Evolutionary conservation across 2,888 invertebrate species (phyloP).

Genomic region (Ophion ellenae): DNA sequence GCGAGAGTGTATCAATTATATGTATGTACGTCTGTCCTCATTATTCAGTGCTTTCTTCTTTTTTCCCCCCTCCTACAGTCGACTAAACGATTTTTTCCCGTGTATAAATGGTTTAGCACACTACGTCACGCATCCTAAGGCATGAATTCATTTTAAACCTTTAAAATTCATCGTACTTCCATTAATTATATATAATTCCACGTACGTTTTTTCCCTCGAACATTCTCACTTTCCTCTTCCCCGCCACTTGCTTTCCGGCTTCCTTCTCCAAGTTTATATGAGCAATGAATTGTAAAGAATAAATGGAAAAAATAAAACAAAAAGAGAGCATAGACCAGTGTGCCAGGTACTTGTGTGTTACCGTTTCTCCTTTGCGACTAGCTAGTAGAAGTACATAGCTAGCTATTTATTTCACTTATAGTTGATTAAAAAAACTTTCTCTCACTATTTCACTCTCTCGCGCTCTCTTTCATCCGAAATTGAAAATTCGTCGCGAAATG

Average conservation of each 20-base stretch:
- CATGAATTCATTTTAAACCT: constrained; percentile 70
- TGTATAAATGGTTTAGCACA: constrained; percentile 76
- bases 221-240: constrained; percentile 20
- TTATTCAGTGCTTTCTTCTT: constrained; percentile 39
- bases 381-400: constrained; percentile 72
- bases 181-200: constrained; percentile 37
- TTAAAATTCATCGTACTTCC: constrained; percentile 55
- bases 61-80: constrained; percentile 41
- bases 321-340: constrained; percentile 81
- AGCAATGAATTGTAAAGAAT: constrained; percentile 33
- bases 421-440: constrained; percentile 41
- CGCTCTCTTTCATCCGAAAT: constrained; percentile 39
- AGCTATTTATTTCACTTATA: constrained; percentile 64
- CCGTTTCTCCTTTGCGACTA: constrained; percentile 72
- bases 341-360: constrained; percentile 81
- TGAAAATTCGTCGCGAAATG: constrained; percentile 29
- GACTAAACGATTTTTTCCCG: constrained; percentile 68
- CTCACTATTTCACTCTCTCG: constrained; percentile 34
- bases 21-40: constrained; percentile 45
- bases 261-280: constrained; percentile 61
- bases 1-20: constrained; percentile 51
- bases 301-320: constrained; percentile 57
- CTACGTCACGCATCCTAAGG: constrained; percentile 78
- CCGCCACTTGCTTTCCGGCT: background rate
- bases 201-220: constrained; percentile 33